Evolutionary conservation across 2,888 invertebrate genomes (phyloP), one percentile per base, ranked within the genome.

Genomic region (Phengaris alcon): DNA sequence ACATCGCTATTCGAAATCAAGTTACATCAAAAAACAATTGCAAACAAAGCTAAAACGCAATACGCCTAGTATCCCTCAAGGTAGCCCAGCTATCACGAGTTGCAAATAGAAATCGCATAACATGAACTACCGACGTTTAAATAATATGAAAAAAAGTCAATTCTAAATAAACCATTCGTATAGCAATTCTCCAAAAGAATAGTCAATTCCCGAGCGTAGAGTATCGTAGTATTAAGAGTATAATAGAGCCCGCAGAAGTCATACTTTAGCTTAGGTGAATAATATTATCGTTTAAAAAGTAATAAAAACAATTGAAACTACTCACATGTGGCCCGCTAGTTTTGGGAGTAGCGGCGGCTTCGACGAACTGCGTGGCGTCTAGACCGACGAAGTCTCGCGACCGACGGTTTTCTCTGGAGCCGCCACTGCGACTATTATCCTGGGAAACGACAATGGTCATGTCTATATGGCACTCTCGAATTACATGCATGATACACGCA

Each of bases 321-420:
- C 91, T 89, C 76, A 90, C 91, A 79, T 85, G 86, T 52, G 76
- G 76, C 0, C 81, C 82, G 54, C 80, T 82, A 8, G 77, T 77
- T 10, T 79, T 80, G 0, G 87, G 82, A 1, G 86, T 80, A 8
- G 85, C 79, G 0, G 86, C 84, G 0, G 86, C 82, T 68, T 85
- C 86, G 0, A 82, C 75, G 7, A 86, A 81, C 68, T 81, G 84
- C 2, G 84, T 78, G 1, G 85, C 78, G 76, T 90, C 88, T 51
- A 88, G 80, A 6, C 86, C 88, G 52, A 88, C 78, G 74, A 90
- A 85, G 44, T 91, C 90, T 57, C 90, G 80, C 12, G 91, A 89
- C 72, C 86, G 89, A 22, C 88, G 87, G 79, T 87, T 87, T 79
- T 89, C 90, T 13, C 80, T 82, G 2, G 89, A 84, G 77, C 89